Evolutionary conservation across 1,140 invertebrate species (phyloP), one percentile per base, ranked within the genome.

Genomic region (Drosophila teissieri): DNA sequence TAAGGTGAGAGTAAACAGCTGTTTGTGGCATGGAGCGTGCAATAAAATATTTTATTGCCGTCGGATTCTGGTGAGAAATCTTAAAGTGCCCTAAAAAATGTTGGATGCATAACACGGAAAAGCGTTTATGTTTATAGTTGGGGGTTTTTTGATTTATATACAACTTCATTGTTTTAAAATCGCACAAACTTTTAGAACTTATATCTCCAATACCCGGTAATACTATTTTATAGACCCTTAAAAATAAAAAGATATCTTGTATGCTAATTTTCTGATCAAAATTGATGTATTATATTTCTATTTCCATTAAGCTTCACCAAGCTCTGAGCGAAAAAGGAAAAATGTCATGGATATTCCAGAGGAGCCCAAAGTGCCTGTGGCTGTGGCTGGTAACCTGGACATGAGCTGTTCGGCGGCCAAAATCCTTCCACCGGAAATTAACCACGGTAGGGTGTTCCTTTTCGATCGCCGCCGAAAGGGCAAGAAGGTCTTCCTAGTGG

Each of bases 401-500:
- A 58, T 91, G 62, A 86, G 86, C 49, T 92, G 91, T 22, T 77
- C 79, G 17, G 58, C 78, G 40, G 82, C 82, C 15, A 83, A 80
- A 40, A 61, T 92, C 3, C 34, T 73, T 48, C 89, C 91, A 4
- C 91, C 91, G 1, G 61, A 76, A 37, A 91, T 92, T 7, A 68
- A 48, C n/a, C 81, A 92, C 44, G 91, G 91, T 6, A 27, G 22
- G 4, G 86, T 92, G 1, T 3, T 49, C 0, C 83, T 74, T 34
- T 92, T 91, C 54, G 90, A 91, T 10, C 73, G 86, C 12, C 79
- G 91, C 1, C 78, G 84, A 14, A 77, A 52, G 0, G 90, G 75
- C 4, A 78, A 44, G 69, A 94, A 94, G 79, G 83, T 93, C 37
- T 95, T 94, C 63, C 90, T 94, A n/a, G 94, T 94, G 44, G 94